A percentile compares a stretch with the other conserved stretches of the same genome.
Conservation (phyloP, 2,888 invertebrate genomes). For the Neoascia interrupta region DNA sequence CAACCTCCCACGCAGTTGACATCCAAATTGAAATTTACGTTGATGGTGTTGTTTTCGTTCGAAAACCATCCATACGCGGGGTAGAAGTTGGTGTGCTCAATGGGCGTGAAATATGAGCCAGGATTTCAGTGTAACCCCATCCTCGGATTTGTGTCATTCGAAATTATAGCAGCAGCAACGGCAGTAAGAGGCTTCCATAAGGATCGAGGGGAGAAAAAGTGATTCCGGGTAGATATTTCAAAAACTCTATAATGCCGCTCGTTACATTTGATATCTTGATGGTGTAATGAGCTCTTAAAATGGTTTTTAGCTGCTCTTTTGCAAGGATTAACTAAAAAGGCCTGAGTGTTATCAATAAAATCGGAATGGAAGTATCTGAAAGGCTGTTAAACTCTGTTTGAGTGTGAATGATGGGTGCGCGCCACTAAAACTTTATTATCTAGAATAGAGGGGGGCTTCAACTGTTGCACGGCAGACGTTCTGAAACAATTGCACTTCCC, state of each 20-base stretch:
- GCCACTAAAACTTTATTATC: no score
- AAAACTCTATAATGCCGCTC: slow-evolving; percentile 13
- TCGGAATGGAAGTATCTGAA: no score
- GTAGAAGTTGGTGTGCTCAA: slow-evolving; percentile 36
- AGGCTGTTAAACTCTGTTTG: no score
- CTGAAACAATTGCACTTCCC: no score
- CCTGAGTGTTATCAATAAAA: slow-evolving; percentile 23
- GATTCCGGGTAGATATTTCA: slow-evolving; percentile 3
- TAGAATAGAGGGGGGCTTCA: no score
- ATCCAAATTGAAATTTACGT: slow-evolving; percentile 54
- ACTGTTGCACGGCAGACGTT: no score
- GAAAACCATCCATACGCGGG: slow-evolving; percentile 7
- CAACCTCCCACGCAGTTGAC: neutral
- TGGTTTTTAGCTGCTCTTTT: neutral
- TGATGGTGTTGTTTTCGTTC: slow-evolving; percentile 2
- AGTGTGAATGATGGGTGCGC: no score
- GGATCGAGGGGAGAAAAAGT: no score
- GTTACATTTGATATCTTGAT: slow-evolving; percentile 26
- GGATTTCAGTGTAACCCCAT: neutral
- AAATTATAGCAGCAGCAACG: neutral
- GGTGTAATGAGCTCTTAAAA: slow-evolving; percentile 41
- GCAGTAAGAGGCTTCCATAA: no score
- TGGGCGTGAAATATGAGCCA: slow-evolving; percentile 40
- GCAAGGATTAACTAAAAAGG: slow-evolving; percentile 15
- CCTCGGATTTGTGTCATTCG: neutral